phyloP scores from a whole-genome alignment of 2,888 invertebrate species.

The Augochlorella aurata region DNA sequence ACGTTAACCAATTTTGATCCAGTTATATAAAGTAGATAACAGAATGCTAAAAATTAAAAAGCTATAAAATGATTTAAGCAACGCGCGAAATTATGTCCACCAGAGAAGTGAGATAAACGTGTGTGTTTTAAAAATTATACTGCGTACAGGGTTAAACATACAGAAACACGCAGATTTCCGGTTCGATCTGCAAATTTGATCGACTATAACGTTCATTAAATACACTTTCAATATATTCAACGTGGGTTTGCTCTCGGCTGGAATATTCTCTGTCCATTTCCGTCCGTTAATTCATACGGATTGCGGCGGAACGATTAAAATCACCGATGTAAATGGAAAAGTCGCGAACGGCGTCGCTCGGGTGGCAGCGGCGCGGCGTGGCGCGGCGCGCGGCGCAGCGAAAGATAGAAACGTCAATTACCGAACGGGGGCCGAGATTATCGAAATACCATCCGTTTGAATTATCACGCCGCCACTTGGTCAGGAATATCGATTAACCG shows the following conservation, averaged over 20 bases:
- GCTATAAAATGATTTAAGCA: not conserved
- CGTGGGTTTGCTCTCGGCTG: not conserved
- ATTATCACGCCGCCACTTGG: constrained; percentile 59
- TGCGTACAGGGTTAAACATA: not conserved
- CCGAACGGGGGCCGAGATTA: constrained; percentile 51
- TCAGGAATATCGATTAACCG: constrained; percentile 63
- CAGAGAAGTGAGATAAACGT: not conserved
- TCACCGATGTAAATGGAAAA: constrained; percentile 16
- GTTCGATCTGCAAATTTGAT: not conserved
- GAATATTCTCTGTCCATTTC: not conserved
- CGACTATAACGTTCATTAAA: not conserved
- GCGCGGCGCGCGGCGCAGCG: not conserved
- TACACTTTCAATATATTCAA: not conserved
- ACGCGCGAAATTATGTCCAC: not conserved
- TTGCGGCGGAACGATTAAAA: constrained; percentile 8
- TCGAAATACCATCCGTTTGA: constrained; percentile 60
- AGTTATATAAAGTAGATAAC: too few relatives aligned
- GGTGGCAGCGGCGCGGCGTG: not conserved
- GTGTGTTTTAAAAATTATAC: not conserved
- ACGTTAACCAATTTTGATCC: too few relatives aligned
- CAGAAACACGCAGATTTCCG: not conserved
- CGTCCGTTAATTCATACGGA: not conserved
- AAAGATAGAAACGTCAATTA: constrained; percentile 66
- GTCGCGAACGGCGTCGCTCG: not conserved
- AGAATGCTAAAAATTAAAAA: not conserved